These are phyloP conservation scores for Cyprichromis sp. DNA, from an alignment of 2,113 vertebrate genomes.

Conservation along the genomic window DNA sequence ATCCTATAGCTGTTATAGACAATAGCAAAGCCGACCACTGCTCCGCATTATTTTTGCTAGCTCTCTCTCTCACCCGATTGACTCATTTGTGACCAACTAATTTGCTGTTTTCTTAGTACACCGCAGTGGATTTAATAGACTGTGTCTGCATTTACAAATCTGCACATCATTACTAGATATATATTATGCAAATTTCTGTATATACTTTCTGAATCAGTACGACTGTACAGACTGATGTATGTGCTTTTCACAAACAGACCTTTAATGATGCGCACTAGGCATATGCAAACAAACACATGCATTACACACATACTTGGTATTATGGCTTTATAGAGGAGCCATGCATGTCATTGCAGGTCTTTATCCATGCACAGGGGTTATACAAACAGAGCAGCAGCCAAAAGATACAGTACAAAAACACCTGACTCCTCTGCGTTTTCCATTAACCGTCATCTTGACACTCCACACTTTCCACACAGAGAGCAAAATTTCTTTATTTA, in stretches of 20 bases:
- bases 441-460: slow-evolving; percentile 32
- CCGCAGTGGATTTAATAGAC: not conserved
- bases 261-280: not conserved
- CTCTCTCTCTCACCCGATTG: not conserved
- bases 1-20: not conserved
- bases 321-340: not conserved
- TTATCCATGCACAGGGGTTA: slow-evolving; percentile 35
- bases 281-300: not conserved
- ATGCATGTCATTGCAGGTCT: not conserved
- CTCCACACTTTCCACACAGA: not conserved
- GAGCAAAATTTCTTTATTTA: not conserved
- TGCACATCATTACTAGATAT: not conserved
- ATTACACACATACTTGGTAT: not conserved
- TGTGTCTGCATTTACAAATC: not conserved
- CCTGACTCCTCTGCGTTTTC: slow-evolving; percentile 37
- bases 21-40: not conserved
- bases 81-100: not conserved
- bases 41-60: not conserved
- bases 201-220: not conserved
- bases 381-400: slow-evolving; percentile 47
- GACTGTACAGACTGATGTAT: not conserved
- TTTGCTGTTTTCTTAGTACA: not conserved
- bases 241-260: not conserved
- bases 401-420: slow-evolving; percentile 20
- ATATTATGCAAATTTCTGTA: not conserved